Evolutionary conservation across 2,113 vertebrate species (phyloP).

Genomic region (Puntigrus tetrazona): DNA sequence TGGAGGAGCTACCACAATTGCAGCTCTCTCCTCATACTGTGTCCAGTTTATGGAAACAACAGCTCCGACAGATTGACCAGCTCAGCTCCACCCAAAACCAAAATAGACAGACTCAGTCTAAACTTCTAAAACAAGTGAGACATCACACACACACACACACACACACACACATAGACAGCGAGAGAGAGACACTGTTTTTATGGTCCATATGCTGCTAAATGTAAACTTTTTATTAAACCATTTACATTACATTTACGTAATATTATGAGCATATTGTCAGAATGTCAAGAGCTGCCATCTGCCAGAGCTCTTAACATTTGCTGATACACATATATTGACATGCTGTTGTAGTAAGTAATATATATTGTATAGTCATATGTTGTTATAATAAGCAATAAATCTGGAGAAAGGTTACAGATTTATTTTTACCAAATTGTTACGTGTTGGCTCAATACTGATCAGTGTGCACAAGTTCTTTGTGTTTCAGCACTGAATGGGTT

Average conservation of each 20-base stretch:
- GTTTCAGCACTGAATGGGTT: not conserved
- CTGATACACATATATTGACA: not conserved
- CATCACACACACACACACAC: not conserved
- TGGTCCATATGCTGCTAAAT: not conserved
- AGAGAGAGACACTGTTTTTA: not conserved
- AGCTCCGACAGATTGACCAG: conserved; percentile 81
- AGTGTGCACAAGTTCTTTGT: not conserved
- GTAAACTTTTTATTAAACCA: not conserved
- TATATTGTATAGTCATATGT: not conserved
- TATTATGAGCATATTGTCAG: not conserved
- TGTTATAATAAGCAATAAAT: not conserved
- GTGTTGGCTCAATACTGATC: not conserved
- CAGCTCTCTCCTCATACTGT: conserved; percentile 81
- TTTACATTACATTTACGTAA: not conserved
- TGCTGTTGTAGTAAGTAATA: not conserved
- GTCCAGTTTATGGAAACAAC: conserved; percentile 87
- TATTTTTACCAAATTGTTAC: not conserved
- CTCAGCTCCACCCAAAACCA: conserved; percentile 70
- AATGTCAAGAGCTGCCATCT: not conserved
- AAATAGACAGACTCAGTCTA: conserved; percentile 61
- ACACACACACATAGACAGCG: too few relatives aligned
- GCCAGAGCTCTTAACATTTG: too few relatives aligned
- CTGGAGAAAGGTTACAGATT: not conserved
- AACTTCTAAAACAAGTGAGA: conserved; percentile 81
- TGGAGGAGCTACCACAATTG: conserved; percentile 87